A percentile compares a stretch with the other conserved stretches of the same genome.
Conservation (phyloP, 2,888 invertebrate genomes). For the Tyria jacobaeae region DNA sequence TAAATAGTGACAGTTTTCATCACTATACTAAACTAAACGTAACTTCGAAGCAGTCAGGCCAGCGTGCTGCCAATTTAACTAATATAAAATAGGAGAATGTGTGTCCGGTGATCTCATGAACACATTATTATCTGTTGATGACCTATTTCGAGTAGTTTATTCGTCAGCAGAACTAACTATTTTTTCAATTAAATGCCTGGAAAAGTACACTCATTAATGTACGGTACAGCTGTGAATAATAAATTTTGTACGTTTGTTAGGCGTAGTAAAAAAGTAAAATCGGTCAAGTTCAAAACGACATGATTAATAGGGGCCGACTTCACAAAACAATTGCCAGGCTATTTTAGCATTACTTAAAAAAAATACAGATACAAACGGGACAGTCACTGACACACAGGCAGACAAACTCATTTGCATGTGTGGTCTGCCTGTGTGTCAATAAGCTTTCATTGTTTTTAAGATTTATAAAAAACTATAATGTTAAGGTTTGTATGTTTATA, state of each 20-base stretch:
- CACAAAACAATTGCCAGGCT: conserved; percentile 7
- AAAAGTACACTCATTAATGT: conserved; percentile 10
- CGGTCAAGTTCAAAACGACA: conserved; percentile 17
- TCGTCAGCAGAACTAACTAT: conserved; percentile 12
- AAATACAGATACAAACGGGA: background rate
- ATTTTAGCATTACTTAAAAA: background rate
- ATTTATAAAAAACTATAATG: no score
- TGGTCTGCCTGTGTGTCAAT: background rate
- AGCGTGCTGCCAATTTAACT: conserved; percentile 57
- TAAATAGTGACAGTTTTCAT: conserved; percentile 29
- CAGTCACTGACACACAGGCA: no score
- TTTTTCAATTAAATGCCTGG: conserved; percentile 15
- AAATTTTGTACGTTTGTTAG: conserved; percentile 19
- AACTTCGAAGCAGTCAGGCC: conserved; percentile 42
- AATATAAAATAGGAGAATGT: conserved; percentile 60
- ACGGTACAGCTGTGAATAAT: conserved; percentile 17
- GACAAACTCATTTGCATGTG: no score
- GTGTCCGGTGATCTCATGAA: conserved; percentile 55
- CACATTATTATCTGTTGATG: conserved; percentile 50
- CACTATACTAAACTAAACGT: conserved; percentile 27
- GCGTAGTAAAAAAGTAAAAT: conserved; percentile 14
- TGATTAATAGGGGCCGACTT: conserved; percentile 6
- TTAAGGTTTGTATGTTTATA: no score
- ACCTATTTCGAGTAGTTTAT: conserved; percentile 34
- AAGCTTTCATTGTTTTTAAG: conserved; percentile 9